Conservation (phyloP, 2,888 invertebrate genomes). For the Pardosa pseudoannulata region DNA sequence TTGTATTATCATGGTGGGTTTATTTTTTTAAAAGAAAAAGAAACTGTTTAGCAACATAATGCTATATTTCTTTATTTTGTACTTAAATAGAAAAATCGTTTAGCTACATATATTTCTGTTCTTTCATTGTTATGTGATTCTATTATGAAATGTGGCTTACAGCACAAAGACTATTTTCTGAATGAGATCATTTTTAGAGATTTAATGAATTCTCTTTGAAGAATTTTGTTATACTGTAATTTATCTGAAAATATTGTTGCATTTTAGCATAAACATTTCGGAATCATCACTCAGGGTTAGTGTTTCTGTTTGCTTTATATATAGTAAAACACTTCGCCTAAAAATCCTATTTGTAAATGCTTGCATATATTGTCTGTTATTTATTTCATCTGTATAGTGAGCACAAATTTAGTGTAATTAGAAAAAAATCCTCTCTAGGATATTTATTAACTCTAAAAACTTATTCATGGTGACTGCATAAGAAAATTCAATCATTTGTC, state of each 20-base stretch:
- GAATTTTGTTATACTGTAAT: not conserved
- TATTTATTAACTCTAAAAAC: no score
- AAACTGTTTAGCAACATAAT: no score
- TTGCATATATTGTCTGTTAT: no score
- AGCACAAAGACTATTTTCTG: constrained; percentile 15
- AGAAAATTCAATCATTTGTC: no score
- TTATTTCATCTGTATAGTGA: no score
- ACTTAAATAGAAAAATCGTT: not conserved
- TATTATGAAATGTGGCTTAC: constrained; percentile 1
- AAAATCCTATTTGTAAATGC: no score
- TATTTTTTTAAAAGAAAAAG: no score
- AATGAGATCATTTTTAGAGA: not conserved
- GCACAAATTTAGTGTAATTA: no score
- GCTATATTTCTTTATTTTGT: constrained; percentile 1
- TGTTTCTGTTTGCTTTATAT: not conserved
- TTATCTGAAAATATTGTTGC: not conserved
- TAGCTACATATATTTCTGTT: not conserved
- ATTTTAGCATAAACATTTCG: not conserved
- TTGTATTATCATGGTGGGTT: no score
- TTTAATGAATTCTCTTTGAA: not conserved
- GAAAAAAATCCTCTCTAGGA: no score
- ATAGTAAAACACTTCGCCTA: no score
- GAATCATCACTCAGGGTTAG: not conserved
- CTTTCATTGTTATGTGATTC: not conserved
- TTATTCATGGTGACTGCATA: no score